Conservation (phyloP, 2,113 vertebrate species). For the Etheostoma cragini region DNA sequence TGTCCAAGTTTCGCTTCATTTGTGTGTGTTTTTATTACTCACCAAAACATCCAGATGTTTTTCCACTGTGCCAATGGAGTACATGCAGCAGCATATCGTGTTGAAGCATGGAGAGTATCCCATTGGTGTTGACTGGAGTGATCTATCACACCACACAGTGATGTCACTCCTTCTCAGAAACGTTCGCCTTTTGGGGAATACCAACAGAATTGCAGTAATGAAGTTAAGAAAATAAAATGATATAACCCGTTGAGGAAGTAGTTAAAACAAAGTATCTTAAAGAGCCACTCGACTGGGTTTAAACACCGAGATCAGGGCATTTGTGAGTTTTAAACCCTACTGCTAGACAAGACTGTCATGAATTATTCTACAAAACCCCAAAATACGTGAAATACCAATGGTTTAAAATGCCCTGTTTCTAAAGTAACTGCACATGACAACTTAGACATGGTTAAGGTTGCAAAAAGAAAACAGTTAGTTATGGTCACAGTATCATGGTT, state of each 20-base stretch:
- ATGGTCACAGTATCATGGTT: background rate
- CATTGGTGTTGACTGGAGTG: background rate
- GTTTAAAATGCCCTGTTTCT: background rate
- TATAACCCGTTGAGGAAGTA: background rate
- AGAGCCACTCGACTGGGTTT: background rate
- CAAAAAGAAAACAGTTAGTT: background rate
- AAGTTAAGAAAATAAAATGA: background rate
- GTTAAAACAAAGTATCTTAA: background rate
- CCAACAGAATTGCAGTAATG: background rate
- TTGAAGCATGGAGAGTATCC: background rate
- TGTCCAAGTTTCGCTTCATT: slow-evolving; percentile 23
- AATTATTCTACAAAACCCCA: background rate
- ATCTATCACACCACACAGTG: background rate
- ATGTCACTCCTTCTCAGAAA: slow-evolving; percentile 11
- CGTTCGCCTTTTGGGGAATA: background rate
- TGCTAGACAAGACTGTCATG: background rate
- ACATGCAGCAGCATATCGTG: background rate
- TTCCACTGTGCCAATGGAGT: slow-evolving; percentile 13
- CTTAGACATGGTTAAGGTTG: background rate
- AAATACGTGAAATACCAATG: background rate
- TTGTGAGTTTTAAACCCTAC: background rate
- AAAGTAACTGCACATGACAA: background rate
- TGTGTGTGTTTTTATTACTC: slow-evolving; percentile 15
- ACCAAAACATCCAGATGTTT: slow-evolving; percentile 5
- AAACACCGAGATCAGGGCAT: background rate